Conservation (phyloP, 92 coral and sea anemone genomes). For the Umimayanthus kanabou region DNA sequence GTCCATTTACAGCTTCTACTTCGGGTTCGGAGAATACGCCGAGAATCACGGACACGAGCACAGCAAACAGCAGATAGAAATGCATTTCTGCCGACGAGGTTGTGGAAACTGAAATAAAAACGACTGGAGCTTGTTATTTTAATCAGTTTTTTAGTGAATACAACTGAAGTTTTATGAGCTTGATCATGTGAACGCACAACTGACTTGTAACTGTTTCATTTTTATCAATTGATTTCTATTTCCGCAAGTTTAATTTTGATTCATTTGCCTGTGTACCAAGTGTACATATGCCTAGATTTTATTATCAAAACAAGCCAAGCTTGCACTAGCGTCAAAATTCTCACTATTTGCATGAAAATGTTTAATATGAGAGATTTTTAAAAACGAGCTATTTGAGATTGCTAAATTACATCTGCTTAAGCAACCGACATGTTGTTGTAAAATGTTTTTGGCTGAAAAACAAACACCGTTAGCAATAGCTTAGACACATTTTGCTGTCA, state of each 20-base stretch:
- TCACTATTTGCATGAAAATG: not conserved
- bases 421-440: not conserved
- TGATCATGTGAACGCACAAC: not conserved
- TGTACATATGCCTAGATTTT: not conserved
- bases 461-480: not conserved
- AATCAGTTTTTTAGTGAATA: too few species aligned
- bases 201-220: not conserved
- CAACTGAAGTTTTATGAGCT: too few species aligned
- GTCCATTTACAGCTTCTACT: not conserved
- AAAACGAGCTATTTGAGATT: not conserved
- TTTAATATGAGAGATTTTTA: not conserved
- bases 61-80: not conserved
- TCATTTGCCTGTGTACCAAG: constrained; percentile 14
- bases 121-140: not conserved
- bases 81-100: not conserved
- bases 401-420: not conserved
- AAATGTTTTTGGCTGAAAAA: too few species aligned
- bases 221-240: not conserved
- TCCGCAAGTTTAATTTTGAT: not conserved
- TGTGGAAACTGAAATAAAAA: not conserved
- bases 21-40: not conserved
- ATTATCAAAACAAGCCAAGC: not conserved
- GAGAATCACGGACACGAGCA: not conserved
- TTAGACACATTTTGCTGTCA: not conserved
- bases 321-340: not conserved